Evolutionary conservation across 1,140 invertebrate species (phyloP), one percentile per base, ranked within the genome.

Genomic region (Polypedilum pembai): DNA sequence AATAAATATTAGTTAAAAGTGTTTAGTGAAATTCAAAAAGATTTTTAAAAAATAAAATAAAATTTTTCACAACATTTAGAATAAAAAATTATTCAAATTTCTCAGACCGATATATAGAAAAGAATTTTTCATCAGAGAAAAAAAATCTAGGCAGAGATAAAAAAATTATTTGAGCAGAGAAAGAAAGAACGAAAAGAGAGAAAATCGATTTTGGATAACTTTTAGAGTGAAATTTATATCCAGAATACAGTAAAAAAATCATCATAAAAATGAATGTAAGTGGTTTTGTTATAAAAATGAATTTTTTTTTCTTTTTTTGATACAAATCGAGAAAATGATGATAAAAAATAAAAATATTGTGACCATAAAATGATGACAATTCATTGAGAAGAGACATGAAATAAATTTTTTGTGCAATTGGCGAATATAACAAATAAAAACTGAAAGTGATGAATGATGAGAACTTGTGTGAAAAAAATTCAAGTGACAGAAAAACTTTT

Each of bases 261-360:
- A 56, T 56, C 45, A 56, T 56, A 56, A 56, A 56, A 56, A 56
- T 56, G 45, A 56, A 56, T 56, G 45, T 56, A 56, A 56, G 45
- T 56, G 45, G 45, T 56, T 56, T 56, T 56, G 45, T 56, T 56
- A 56, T 56, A 56, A 56, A 56, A 56, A 56, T n/a, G 45, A 56
- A 33, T 33, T 33, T 33, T 33, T 33, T 33, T 33, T 33, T 33
- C 24, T 33, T 33, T 5, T 33, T 33, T 33, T 56, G 8, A n/a
- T n/a, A 56, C 12, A 56, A 45, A 56, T n/a, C 15, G n/a, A n/a
- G 45, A 56, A 56, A 56, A 56, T 15, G 41, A 56, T 56, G n/a
- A 56, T 56, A 56, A 56, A 56, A 56, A 7, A 45, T 3, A 15
- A 45, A 45, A 56, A 56, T n/a, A 56, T n/a, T n/a, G n/a, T n/a